Conservation (phyloP, 2,797 vertebrate species). For the Octomys mimax region DNA sequence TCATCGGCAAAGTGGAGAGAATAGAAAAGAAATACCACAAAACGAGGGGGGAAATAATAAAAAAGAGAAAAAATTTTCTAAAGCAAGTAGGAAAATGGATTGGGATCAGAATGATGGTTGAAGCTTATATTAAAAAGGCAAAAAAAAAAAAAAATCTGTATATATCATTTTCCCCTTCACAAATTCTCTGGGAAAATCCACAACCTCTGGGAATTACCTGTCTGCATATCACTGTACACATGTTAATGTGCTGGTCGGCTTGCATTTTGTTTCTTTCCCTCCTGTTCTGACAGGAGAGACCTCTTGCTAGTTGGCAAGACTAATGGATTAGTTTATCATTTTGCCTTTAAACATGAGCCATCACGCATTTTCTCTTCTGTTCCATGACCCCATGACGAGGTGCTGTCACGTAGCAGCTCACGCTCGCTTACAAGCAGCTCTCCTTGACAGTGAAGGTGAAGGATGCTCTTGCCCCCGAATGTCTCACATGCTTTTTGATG, state of each 20-base stretch:
- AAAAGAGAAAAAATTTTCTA: conserved; percentile 57
- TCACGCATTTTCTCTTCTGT: neutral
- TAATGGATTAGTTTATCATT: conserved; percentile 27
- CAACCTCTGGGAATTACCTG: fast-evolving
- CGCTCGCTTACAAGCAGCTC: neutral
- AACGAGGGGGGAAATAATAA: neutral
- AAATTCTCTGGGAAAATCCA: neutral
- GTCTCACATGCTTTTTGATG: neutral
- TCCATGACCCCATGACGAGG: neutral
- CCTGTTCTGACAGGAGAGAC: neutral
- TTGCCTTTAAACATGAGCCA: neutral
- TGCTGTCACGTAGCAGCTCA: neutral
- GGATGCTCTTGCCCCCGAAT: neutral
- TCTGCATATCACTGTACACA: fast-evolving
- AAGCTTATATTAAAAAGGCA: neutral
- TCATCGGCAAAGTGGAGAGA: conserved; percentile 65
- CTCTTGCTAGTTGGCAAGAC: neutral
- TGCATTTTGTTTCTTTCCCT: neutral
- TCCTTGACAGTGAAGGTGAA: neutral
- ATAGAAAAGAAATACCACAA: conserved; percentile 46
- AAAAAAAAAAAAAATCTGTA: neutral
- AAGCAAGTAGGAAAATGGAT: conserved; percentile 28
- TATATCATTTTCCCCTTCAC: neutral
- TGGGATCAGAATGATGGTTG: neutral
- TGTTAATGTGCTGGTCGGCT: neutral